Base-by-base conservation (phyloP, 2,888 invertebrate genomes). In the Tipula unca region DNA sequence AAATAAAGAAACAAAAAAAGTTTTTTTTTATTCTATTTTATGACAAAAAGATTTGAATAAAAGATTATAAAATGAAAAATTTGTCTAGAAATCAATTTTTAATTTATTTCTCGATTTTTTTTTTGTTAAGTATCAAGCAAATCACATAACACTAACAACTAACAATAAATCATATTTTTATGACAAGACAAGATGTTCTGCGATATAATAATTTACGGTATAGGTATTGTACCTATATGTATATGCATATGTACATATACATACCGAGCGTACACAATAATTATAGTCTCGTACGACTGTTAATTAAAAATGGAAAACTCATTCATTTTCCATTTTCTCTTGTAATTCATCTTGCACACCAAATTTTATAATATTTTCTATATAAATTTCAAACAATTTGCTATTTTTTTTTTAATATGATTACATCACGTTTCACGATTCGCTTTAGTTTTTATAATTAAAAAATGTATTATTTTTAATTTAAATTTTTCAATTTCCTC, bases 71-170 rank as follows among this genome's bases (percentile, higher is more conserved):
- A 69, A 69, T 69, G 69, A 25, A 69, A 54, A 54, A 54, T 54
- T 54, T 54, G 48, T 54, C 48, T 54, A 69, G 69, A 69, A 69
- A 69, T 69, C 69, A 69, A 69, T 69, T 69, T 69, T 69, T 69
- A 69, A 69, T 69, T 69, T 69, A 25, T 69, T 69, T 69, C 69
- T 8, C 17, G 48, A 17, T 42, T 14, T 14, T 42, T 42, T 14
- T 14, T 42, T 20, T 48, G 20, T 20, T n/a, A 17, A 48, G 17
- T 17, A 48, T 17, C 17, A 17, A 17, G 3, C 4, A 48, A n/a
- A n/a, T n/a, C 17, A 17, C 17, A 48, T 4, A 5, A 48, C 48
- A 48, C 48, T 69, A 25, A 25, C 20, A 69, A 25, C 69, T 20
- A 25, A 1, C 0, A 25, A 69, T 69, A 25, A 69, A 69, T 69